Percentiles rank a stretch among this genome's conserved stretches.
phyloP scores from a whole-genome alignment of 2,888 invertebrate genomes.

The Tryphoninae sp. region DNA sequence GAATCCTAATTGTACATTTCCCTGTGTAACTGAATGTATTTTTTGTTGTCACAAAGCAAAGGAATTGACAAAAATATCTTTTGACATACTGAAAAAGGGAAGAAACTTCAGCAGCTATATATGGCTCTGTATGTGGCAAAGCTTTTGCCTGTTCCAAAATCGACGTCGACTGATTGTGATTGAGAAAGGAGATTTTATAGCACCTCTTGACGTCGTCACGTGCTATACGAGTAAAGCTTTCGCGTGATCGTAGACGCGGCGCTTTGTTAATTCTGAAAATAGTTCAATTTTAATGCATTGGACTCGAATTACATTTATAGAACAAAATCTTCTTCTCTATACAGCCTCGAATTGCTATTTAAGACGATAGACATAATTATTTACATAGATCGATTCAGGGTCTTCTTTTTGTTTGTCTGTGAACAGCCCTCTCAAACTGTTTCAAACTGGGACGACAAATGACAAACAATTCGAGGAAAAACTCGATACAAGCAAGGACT shows the following conservation, averaged over 20 bases:
- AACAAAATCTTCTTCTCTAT: slow-evolving; percentile 31
- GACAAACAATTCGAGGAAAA: slow-evolving; percentile 11
- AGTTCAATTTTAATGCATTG: slow-evolving; percentile 3
- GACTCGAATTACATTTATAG: slow-evolving; percentile 16
- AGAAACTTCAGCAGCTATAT: too few species aligned
- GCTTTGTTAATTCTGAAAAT: slow-evolving; percentile 16
- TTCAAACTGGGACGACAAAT: slow-evolving; percentile 12
- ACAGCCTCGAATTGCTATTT: slow-evolving; percentile 41
- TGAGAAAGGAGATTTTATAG: slow-evolving; percentile 8
- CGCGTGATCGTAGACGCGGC: slow-evolving; percentile 16
- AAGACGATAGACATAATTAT: slow-evolving; percentile 38
- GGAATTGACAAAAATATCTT: too few species aligned
- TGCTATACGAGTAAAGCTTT: slow-evolving; percentile 18
- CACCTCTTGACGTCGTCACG: slow-evolving; percentile 22
- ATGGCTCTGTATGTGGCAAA: not conserved
- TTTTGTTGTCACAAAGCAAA: too few species aligned
- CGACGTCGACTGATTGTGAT: not conserved
- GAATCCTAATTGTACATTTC: too few species aligned
- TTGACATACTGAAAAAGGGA: too few species aligned
- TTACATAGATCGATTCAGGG: slow-evolving; percentile 35
- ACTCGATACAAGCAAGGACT: slow-evolving; percentile 20
- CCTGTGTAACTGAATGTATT: too few species aligned
- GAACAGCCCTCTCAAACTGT: not conserved
- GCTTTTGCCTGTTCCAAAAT: not conserved
- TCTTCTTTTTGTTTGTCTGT: slow-evolving; percentile 15